Evolutionary conservation across 1,140 invertebrate genomes (phyloP), one percentile per base, ranked within the genome.

Genomic region (Arctopsyche grandis): DNA sequence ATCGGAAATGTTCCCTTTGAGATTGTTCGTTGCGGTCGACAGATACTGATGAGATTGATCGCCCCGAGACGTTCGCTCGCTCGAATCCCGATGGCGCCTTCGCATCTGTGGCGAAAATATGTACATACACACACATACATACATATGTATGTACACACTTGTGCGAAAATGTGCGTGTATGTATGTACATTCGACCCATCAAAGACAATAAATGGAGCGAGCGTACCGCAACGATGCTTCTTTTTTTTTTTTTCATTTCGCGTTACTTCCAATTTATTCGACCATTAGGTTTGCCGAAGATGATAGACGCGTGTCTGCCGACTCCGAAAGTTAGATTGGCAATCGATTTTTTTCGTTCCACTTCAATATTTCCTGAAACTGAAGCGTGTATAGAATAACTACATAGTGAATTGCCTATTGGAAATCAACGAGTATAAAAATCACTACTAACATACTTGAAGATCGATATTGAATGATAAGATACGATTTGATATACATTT

Each of bases 21-120:
- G 24, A 26, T 21, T 21, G 24, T 66, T 66, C n/a, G 60, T 66
- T 66, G 60, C 60, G 60, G 60, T 71, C 38, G 69, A 71, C 69
- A 71, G 69, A 71, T 71, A 71, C 38, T 71, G 69, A 71, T 71
- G 69, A 71, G 69, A 71, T 71, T 71, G 69, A 71, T 71, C 24
- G 69, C 69, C 29, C 29, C 38, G 19, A 46, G 4, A 46, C 38
- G 69, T 16, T 16, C 10, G 10, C 14, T 12, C 5, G 66, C 5
- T 69, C 10, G 24, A 38, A 38, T 71, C 16, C 43, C 29, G 69
- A 44, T 16, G 48, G 16, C 48, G 48, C 29, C 29, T 38, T 38
- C 29, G 7, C 29, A 38, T 38, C 29, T 38, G 3, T 38, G 29
- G 29, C 29, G 29, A 38, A 66, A 22, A 16, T 26, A 7, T 21